A percentile compares a stretch with the other conserved stretches of the same genome.
Conservation (phyloP, 2,797 vertebrate genomes). For the Trachops cirrhosus region DNA sequence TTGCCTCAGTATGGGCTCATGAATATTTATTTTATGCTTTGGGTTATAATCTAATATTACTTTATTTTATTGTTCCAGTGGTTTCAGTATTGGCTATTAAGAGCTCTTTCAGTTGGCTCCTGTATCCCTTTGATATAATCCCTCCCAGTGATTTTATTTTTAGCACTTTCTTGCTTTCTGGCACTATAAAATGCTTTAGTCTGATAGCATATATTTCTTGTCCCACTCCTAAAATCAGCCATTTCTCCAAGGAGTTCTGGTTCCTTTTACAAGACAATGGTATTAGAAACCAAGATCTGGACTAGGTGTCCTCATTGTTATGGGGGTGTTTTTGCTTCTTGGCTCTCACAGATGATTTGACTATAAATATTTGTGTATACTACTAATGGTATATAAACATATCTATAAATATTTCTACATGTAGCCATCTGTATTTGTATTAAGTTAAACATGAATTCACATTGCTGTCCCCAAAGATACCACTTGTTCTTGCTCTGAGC, state of each 20-base stretch:
- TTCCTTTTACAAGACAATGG: not conserved
- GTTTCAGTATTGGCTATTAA: not conserved
- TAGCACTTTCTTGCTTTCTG: not conserved
- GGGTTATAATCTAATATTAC: not conserved
- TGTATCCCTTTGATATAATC: not conserved
- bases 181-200: not conserved
- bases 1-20: not conserved
- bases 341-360: not conserved
- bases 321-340: not conserved
- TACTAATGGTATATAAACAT: not conserved
- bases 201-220: not conserved
- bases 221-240: not conserved
- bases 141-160: not conserved
- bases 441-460: not conserved
- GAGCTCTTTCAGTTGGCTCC: not conserved
- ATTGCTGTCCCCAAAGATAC: not conserved
- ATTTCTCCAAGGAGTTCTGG: not conserved
- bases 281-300: not conserved
- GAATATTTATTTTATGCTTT: not conserved
- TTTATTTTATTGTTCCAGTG: not conserved
- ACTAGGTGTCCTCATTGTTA: not conserved
- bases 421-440: not conserved
- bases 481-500: not conserved
- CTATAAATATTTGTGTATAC: not conserved
- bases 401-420: not conserved